Conservation (phyloP, 1,140 invertebrate genomes). For the Lepidurus arcticus region DNA sequence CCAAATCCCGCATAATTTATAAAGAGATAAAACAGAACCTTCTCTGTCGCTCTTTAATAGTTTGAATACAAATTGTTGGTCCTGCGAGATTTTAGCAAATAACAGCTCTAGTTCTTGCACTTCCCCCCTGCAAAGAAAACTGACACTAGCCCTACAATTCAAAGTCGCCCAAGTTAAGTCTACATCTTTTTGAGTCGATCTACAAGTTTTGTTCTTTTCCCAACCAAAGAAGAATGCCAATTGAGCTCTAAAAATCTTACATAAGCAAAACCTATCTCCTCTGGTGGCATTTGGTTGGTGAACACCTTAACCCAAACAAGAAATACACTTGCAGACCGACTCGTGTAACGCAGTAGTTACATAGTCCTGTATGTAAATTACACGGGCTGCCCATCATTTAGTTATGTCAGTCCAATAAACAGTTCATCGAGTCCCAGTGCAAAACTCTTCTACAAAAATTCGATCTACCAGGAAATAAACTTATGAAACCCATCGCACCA, state of each 20-base stretch:
- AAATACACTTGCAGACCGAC: slow-evolving; percentile 11
- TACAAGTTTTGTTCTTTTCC: background rate
- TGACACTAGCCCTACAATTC: background rate
- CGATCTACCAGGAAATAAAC: background rate
- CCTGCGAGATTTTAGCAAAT: background rate
- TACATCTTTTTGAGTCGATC: no score
- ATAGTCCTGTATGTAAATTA: slow-evolving; percentile 10
- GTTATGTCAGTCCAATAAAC: background rate
- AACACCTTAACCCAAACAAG: background rate
- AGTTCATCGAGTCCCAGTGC: background rate
- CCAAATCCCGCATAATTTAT: background rate
- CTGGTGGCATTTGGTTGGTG: background rate
- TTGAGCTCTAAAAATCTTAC: background rate
- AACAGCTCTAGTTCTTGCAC: background rate
- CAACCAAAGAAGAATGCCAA: background rate
- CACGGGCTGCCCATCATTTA: background rate
- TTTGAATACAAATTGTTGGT: slow-evolving; percentile 15
- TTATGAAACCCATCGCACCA: background rate
- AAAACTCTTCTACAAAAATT: slow-evolving; percentile 1
- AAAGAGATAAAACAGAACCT: background rate
- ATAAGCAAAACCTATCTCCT: background rate
- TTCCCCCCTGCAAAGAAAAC: background rate
- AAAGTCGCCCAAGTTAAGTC: no score
- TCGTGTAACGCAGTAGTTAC: background rate
- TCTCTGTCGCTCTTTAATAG: background rate